Base-by-base conservation (phyloP, 2,797 vertebrate genomes). In the Phataginus tricuspis region DNA sequence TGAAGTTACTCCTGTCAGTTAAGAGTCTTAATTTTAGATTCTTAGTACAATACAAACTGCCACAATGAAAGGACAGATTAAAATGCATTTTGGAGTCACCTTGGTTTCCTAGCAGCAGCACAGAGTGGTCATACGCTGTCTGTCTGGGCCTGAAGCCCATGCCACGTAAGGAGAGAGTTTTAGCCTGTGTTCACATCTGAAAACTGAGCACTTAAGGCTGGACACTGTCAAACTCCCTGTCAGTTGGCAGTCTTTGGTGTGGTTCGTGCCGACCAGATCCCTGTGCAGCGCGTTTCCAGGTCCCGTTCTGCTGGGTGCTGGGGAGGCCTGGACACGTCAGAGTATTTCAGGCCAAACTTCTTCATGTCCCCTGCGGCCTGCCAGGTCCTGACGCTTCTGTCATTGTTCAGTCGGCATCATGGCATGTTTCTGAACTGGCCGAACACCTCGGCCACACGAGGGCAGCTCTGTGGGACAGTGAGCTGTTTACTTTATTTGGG, bases 191-290 rank as follows among this genome's bases (percentile, higher is more conserved):
- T 42, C n/a, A 0, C 5, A 21, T 31, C 9, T 49, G 27, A 5
- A 37, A 34, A 29, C 4, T 0, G 9, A 63, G 31, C 51, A 19
- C 71, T 18, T 29, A 14, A 11, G 42, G 34, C 53, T 34, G 8
- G 34, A 31, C 69, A 0, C 25, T 0, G 8, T 29, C 3, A 59
- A 2, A 42, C 49, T 83, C 87, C 23, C 92, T 72, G 61, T 95
- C 68, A 66, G 69, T 78, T 72, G 96, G 42, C 96, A 13, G 19
- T 49, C 96, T 87, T 49, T 0, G 0, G 82, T 49, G 78, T 86
- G 96, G 96, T 94, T 97, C 95, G 95, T 95, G 96, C 95, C n/a
- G 39, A 96, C 55, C 49, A 89, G 96, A 94, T 37, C 96, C 95
- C 82, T 91, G 0, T 0, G 61, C 31, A 3, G 85, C n/a, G 11